phyloP scores from a whole-genome alignment of 2,797 vertebrate species.

The Periparus ater region DNA sequence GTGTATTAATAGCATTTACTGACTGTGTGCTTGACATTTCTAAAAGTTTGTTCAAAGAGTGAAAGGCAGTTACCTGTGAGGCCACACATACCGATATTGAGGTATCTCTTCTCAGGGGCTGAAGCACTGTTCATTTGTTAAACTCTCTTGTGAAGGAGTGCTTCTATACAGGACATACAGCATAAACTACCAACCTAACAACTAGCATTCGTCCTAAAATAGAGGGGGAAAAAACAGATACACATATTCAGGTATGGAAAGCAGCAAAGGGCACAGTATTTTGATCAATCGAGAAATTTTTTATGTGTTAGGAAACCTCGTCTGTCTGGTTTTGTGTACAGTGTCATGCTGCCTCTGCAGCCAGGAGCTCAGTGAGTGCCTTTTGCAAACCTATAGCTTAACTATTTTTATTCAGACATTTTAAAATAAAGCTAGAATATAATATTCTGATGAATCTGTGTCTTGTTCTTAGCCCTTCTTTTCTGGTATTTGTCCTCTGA shows the following conservation, averaged over 20 bases:
- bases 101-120: background rate
- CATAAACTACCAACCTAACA: background rate
- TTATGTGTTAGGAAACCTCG: background rate
- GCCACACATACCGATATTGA: background rate
- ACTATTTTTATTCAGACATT: background rate
- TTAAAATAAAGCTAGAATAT: background rate
- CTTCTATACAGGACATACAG: background rate
- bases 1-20: background rate
- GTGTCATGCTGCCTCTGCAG: background rate
- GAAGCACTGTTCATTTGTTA: background rate
- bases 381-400: background rate
- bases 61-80: background rate
- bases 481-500: background rate
- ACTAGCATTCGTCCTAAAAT: background rate
- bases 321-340: background rate
- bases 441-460: background rate
- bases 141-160: background rate
- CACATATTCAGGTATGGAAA: background rate
- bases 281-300: background rate
- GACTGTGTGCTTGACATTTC: background rate
- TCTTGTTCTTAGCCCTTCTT: background rate
- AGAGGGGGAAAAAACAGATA: background rate
- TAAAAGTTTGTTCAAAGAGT: background rate
- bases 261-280: background rate
- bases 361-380: background rate